Conservation (phyloP, 2,113 vertebrate species). For the Oryzias curvinotus region DNA sequence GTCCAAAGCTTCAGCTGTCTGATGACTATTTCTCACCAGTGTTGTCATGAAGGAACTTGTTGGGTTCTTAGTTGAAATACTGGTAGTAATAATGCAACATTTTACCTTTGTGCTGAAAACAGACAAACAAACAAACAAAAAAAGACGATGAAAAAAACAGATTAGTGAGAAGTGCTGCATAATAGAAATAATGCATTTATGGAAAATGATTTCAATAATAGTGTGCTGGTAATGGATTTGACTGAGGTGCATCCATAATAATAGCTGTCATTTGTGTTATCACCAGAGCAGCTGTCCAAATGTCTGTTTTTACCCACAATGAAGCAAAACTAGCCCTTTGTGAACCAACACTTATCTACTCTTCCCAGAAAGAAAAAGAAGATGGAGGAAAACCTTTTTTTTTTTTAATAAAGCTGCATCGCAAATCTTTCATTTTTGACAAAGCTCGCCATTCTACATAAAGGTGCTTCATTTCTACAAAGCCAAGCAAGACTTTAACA, state of each 20-base stretch:
- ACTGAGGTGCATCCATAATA: slow-evolving; percentile 67
- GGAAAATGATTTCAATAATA: slow-evolving; percentile 37
- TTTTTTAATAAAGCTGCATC: slow-evolving; percentile 68
- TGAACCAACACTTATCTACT: slow-evolving; percentile 71
- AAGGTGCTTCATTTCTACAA: slow-evolving; percentile 77
- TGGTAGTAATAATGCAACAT: slow-evolving; percentile 30
- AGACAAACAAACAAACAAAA: background rate
- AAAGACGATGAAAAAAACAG: background rate
- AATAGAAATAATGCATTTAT: slow-evolving; percentile 42
- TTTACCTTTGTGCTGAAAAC: slow-evolving; percentile 45
- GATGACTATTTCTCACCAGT: slow-evolving; percentile 49
- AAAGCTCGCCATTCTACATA: slow-evolving; percentile 73
- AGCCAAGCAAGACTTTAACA: slow-evolving; percentile 61
- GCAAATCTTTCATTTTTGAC: slow-evolving; percentile 68
- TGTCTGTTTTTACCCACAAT: slow-evolving; percentile 73
- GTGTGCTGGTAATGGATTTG: slow-evolving; percentile 57
- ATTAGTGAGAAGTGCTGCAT: slow-evolving; percentile 31
- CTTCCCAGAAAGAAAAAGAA: slow-evolving; percentile 69
- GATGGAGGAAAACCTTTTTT: slow-evolving; percentile 1
- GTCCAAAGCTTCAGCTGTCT: slow-evolving; percentile 64
- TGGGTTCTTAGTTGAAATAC: slow-evolving; percentile 43
- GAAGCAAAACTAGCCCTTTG: slow-evolving; percentile 78
- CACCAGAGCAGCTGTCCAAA: slow-evolving; percentile 70
- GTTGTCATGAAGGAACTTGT: slow-evolving; percentile 48
- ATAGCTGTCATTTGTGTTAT: slow-evolving; percentile 69